These are phyloP conservation scores for Mystacides longicornis DNA, from an alignment of 2,888 invertebrate genomes.

Conservation along the genomic window DNA sequence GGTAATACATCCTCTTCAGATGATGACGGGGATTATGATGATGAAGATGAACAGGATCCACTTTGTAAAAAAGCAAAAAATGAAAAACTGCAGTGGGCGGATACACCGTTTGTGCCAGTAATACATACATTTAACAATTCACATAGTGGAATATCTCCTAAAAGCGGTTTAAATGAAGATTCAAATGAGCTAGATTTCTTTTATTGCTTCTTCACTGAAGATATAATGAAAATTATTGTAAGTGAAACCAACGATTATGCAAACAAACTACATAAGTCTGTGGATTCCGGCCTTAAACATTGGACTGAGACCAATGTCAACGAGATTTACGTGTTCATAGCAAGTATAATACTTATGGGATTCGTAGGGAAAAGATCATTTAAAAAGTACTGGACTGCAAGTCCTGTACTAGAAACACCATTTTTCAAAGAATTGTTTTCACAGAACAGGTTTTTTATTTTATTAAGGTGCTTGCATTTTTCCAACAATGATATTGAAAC, in stretches of 20 bases:
- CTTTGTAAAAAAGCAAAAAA: too few species aligned
- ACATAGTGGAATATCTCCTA: background rate
- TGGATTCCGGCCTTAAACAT: background rate
- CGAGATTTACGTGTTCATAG: background rate
- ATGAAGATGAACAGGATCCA: background rate
- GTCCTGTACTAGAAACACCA: background rate
- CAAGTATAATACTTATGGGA: background rate
- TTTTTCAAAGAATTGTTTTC: background rate
- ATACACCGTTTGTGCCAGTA: background rate
- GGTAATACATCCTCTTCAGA: too few species aligned
- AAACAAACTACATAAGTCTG: background rate
- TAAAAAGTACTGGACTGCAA: constrained; percentile 1
- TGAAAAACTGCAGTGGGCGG: too few species aligned
- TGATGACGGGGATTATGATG: too few species aligned
- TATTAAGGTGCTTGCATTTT: background rate
- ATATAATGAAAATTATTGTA: background rate
- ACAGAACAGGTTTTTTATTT: background rate
- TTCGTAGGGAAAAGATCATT: background rate
- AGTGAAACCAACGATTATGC: background rate
- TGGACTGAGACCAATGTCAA: background rate
- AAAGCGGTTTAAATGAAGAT: background rate
- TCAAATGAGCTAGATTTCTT: background rate
- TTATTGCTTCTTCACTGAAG: background rate
- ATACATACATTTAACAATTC: background rate
- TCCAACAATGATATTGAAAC: background rate